A percentile compares a stretch with the other conserved stretches of the same genome.
Evolutionary conservation across 2,888 invertebrate genomes (phyloP).

Genomic region (Crepidodera aurea): DNA sequence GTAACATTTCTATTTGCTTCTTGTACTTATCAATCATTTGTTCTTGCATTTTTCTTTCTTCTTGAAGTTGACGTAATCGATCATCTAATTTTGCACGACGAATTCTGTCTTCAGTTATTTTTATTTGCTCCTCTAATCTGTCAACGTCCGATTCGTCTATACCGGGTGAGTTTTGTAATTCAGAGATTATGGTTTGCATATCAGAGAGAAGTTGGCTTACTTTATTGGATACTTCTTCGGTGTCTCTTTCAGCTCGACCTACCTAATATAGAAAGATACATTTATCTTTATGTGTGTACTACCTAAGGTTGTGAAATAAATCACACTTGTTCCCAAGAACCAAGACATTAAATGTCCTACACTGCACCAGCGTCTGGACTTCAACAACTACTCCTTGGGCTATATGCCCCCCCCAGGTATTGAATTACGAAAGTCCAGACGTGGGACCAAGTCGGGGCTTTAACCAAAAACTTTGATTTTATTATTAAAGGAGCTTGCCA

Average conservation of each 20-base stretch:
- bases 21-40: constrained; percentile 83
- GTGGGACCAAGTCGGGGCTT: no score
- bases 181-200: constrained; percentile 79
- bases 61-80: constrained; percentile 76
- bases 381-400: no score
- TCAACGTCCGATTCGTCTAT: constrained; percentile 75
- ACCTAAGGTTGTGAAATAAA: no score
- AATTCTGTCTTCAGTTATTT: constrained; percentile 75
- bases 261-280: constrained; percentile 67
- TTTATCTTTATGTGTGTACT: no score
- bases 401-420: no score
- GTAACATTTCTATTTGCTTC: constrained; percentile 75
- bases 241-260: constrained; percentile 86
- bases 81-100: constrained; percentile 77
- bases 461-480: no score
- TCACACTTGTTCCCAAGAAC: no score
- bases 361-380: no score
- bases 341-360: no score
- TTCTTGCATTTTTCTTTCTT: constrained; percentile 64
- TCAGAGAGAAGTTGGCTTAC: constrained; percentile 82
- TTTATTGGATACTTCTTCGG: constrained; percentile 80
- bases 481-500: no score
- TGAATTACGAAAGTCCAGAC: no score
- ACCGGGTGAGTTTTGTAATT: constrained; percentile 77
- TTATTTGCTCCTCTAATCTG: constrained; percentile 68